Evolutionary conservation across 2,888 invertebrate species (phyloP).

Genomic region (Leptinotarsa rubiginosa): DNA sequence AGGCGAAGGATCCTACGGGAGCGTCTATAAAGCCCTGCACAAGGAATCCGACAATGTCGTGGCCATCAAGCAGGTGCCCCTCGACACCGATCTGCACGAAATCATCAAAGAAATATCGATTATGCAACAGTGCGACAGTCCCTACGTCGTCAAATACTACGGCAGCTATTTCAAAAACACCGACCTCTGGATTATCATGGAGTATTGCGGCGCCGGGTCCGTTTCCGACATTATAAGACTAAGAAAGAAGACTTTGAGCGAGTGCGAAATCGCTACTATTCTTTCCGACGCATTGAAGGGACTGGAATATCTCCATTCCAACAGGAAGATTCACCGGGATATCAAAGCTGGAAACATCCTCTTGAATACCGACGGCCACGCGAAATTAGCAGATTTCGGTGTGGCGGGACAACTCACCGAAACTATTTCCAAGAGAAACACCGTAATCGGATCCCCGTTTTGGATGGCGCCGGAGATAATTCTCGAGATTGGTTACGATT

Average conservation of each 20-base stretch:
- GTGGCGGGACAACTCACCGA: constrained; percentile 98
- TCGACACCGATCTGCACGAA: constrained; percentile 98
- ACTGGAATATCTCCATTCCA: constrained; percentile 55
- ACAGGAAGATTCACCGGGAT: constrained; percentile 55
- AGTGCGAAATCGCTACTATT: constrained; percentile 56
- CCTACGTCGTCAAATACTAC: constrained; percentile 99
- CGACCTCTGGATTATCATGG: constrained; percentile 99
- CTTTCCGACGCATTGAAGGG: constrained; percentile 55
- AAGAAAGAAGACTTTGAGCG: constrained; percentile 78
- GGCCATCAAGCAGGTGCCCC: constrained; percentile 99
- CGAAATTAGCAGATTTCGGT: constrained; percentile 99
- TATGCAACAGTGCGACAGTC: constrained; percentile 99
- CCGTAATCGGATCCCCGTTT: constrained; percentile 82
- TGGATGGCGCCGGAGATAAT: constrained; percentile 99
- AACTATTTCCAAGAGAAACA: constrained; percentile 65
- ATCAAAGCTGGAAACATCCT: constrained; percentile 94
- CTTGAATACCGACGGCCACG: constrained; percentile 97
- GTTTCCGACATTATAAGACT: constrained; percentile 99
- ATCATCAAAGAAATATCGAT: constrained; percentile 99
- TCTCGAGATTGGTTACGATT: constrained; percentile 99
- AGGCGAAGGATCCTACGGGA: constrained; percentile 97
- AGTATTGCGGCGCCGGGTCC: constrained; percentile 99
- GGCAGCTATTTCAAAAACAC: constrained; percentile 99
- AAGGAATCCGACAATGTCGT: constrained; percentile 96
- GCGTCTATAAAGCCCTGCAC: constrained; percentile 98